Evolutionary conservation across 2,113 vertebrate species (phyloP).

Genomic region (Lonchura striata): DNA sequence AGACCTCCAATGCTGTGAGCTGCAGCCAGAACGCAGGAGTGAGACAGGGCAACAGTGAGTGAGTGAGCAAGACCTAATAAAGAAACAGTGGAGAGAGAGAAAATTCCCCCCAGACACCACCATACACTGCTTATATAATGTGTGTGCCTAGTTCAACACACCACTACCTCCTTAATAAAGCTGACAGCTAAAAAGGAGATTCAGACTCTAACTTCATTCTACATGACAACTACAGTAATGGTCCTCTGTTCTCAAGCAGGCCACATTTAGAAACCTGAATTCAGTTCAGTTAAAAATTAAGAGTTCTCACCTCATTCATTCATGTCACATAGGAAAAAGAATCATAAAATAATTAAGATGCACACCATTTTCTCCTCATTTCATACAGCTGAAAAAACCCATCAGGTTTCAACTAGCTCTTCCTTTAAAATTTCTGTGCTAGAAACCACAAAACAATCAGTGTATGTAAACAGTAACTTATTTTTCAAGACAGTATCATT

Average conservation of each 20-base stretch:
- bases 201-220: slow-evolving; percentile 78
- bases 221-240: slow-evolving; percentile 80
- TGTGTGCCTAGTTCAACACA: slow-evolving; percentile 74
- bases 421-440: background rate
- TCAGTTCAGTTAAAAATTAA: slow-evolving; percentile 40
- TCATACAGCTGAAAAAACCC: background rate
- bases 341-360: slow-evolving; percentile 3
- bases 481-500: slow-evolving; percentile 56
- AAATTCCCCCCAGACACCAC: slow-evolving; percentile 72
- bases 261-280: slow-evolving; percentile 37
- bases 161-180: slow-evolving; percentile 75
- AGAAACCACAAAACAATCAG: slow-evolving; percentile 54
- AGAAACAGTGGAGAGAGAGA: slow-evolving; percentile 53
- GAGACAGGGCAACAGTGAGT: slow-evolving; percentile 47
- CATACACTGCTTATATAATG: slow-evolving; percentile 72
- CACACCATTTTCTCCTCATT: background rate
- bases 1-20: slow-evolving; percentile 68
- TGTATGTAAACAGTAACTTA: slow-evolving; percentile 49
- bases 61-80: slow-evolving; percentile 53
- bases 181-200: slow-evolving; percentile 78
- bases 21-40: slow-evolving; percentile 57
- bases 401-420: background rate
- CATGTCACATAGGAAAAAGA: background rate
- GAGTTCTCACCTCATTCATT: slow-evolving; percentile 10
- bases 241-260: slow-evolving; percentile 66